These are phyloP conservation scores for Misgurnus anguillicaudatus DNA, from an alignment of 2,113 vertebrate genomes.

Conservation along the genomic window DNA sequence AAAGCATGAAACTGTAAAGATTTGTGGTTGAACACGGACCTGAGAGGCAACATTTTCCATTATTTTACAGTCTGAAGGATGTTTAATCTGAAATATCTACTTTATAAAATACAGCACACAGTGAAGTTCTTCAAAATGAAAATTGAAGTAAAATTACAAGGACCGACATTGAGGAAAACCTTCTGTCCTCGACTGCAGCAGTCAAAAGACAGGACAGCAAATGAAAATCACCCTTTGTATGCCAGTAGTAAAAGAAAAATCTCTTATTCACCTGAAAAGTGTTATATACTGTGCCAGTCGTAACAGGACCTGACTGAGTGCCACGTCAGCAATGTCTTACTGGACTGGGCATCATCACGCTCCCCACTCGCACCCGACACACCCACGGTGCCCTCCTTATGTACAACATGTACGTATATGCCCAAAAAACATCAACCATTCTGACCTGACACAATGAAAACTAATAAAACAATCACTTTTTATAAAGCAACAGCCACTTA, in stretches of 20 bases:
- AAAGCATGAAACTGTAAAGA: too few relatives aligned
- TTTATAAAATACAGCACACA: too few relatives aligned
- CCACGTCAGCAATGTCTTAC: constrained; percentile 26
- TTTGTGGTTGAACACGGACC: not conserved
- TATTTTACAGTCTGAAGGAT: not conserved
- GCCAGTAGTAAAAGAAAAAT: not conserved
- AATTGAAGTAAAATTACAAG: not conserved
- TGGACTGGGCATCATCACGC: not conserved
- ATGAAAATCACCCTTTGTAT: too few relatives aligned
- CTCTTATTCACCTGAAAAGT: not conserved
- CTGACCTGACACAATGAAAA: too few relatives aligned
- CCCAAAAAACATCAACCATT: not conserved
- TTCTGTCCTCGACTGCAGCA: not conserved
- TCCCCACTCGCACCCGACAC: constrained; percentile 8
- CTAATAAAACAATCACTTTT: too few relatives aligned
- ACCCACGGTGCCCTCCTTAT: not conserved
- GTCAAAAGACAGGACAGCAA: too few relatives aligned
- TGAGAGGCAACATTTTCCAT: not conserved
- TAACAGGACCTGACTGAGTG: not conserved
- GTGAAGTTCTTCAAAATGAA: not conserved
- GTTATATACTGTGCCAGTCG: not conserved
- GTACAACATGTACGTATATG: not conserved
- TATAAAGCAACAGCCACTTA: too few relatives aligned
- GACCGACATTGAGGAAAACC: not conserved
- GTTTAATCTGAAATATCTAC: not conserved